Evolutionary conservation across 2,113 vertebrate genomes (phyloP).

Genomic region (Spilogale gracilis): DNA sequence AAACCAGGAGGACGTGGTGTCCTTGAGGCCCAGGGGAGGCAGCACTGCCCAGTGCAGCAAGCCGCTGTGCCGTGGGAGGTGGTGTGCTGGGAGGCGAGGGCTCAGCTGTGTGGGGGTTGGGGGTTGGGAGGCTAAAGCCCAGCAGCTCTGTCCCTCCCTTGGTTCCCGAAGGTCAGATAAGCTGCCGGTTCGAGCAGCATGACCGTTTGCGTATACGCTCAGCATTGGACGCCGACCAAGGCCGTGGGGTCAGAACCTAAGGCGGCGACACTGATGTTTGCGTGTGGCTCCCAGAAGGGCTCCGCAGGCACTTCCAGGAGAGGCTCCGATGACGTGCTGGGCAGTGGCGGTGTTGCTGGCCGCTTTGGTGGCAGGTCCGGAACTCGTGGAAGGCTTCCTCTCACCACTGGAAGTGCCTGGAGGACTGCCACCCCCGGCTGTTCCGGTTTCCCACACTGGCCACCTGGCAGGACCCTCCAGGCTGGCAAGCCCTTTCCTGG

Average conservation of each 20-base stretch:
- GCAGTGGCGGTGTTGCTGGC: neutral
- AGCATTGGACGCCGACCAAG: no score
- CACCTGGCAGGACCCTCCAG: neutral
- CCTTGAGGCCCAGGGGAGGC: neutral
- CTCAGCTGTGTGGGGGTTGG: no score
- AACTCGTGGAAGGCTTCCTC: neutral
- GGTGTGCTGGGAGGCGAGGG: fast-evolving
- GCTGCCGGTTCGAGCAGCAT: neutral
- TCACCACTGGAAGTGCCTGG: neutral
- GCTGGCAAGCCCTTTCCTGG: neutral
- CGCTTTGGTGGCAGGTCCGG: neutral
- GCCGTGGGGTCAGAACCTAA: neutral
- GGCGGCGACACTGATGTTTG: neutral
- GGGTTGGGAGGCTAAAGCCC: neutral
- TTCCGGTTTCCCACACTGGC: neutral
- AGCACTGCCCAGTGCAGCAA: neutral
- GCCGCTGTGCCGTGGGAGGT: no score
- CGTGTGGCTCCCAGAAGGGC: neutral
- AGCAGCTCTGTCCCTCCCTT: no score
- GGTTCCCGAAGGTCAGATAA: no score
- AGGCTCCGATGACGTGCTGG: neutral
- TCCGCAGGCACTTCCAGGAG: neutral
- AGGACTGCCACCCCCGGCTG: neutral
- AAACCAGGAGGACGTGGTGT: fast-evolving
- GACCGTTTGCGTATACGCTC: fast-evolving